These are phyloP conservation scores for Acronicta leporina DNA, from an alignment of 2,888 invertebrate species.

Conservation along the genomic window DNA sequence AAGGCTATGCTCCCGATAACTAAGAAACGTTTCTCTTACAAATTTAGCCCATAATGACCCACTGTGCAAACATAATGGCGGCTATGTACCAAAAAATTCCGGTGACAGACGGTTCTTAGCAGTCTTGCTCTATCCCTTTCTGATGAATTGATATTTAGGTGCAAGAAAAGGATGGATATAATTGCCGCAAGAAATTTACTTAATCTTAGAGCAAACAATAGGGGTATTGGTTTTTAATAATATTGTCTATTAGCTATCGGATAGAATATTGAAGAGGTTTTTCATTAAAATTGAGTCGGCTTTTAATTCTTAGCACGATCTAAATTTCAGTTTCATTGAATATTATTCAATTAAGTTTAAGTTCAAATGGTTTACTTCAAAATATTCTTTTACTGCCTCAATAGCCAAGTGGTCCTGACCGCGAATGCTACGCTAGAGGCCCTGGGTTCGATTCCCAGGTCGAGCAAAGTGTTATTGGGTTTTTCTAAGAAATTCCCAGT, in stretches of 20 bases:
- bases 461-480: too few relatives aligned
- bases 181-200: slow-evolving; percentile 1
- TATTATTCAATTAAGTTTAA: too few relatives aligned
- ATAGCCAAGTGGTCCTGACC: too few relatives aligned
- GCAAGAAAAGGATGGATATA: slow-evolving; percentile 35
- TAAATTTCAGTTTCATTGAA: background rate
- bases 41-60: slow-evolving; percentile 57
- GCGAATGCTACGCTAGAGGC: too few relatives aligned
- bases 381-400: too few relatives aligned
- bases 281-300: slow-evolving; percentile 5
- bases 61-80: slow-evolving; percentile 48
- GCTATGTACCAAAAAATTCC: slow-evolving; percentile 48
- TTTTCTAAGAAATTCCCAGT: too few relatives aligned
- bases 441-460: too few relatives aligned
- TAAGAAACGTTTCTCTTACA: slow-evolving; percentile 49
- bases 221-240: slow-evolving; percentile 8
- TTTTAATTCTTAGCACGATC: slow-evolving; percentile 1
- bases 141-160: slow-evolving; percentile 30
- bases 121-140: slow-evolving; percentile 41
- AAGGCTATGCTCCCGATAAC: slow-evolving; percentile 40
- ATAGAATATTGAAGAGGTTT: slow-evolving; percentile 6
- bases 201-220: slow-evolving; percentile 13
- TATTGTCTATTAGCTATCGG: slow-evolving; percentile 4
- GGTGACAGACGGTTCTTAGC: slow-evolving; percentile 39
- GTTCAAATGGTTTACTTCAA: too few relatives aligned